A percentile compares a stretch with the other conserved stretches of the same genome.
Conservation (phyloP, 2,888 invertebrate genomes). For the Steinernema hermaphroditum region DNA sequence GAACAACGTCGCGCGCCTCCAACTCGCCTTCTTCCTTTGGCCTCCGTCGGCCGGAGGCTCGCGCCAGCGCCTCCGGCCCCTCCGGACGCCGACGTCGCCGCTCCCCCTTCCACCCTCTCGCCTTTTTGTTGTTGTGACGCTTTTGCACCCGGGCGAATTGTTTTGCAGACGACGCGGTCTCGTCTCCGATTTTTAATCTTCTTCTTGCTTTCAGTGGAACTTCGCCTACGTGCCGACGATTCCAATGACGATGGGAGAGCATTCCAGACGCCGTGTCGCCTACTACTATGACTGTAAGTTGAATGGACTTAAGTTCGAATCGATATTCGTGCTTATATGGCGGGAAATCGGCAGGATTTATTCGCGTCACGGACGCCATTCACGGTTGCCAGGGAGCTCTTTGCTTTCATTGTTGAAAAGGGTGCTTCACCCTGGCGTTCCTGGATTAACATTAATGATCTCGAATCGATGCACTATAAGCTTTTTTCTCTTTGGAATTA, state of each 20-base stretch:
- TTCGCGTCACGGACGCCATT: not conserved
- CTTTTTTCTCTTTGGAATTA: too few relatives aligned
- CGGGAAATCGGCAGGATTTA: not conserved
- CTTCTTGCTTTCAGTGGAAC: conserved; percentile 1
- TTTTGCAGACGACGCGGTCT: conserved; percentile 3
- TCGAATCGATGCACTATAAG: too few relatives aligned
- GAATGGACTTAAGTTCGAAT: conserved; percentile 7
- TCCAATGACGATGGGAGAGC: conserved; percentile 46
- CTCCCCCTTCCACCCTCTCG: not conserved
- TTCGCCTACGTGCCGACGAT: not conserved
- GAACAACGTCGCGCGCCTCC: not conserved
- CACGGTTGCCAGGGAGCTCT: too few relatives aligned
- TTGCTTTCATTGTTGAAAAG: too few relatives aligned
- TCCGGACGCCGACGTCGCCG: not conserved
- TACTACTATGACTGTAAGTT: conserved; percentile 78
- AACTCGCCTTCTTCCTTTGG: conserved; percentile 14
- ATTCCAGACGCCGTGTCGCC: conserved; percentile 60
- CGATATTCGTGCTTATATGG: not conserved
- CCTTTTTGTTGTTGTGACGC: not conserved
- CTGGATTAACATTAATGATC: too few relatives aligned
- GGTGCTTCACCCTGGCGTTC: too few relatives aligned
- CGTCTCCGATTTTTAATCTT: conserved; percentile 10
- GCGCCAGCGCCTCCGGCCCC: not conserved
- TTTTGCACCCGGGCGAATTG: not conserved
- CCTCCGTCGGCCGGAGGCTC: not conserved